Percentiles rank a stretch among this genome's conserved stretches.
phyloP scores from a whole-genome alignment of 2,113 vertebrate genomes.

The Vombatus ursinus region DNA sequence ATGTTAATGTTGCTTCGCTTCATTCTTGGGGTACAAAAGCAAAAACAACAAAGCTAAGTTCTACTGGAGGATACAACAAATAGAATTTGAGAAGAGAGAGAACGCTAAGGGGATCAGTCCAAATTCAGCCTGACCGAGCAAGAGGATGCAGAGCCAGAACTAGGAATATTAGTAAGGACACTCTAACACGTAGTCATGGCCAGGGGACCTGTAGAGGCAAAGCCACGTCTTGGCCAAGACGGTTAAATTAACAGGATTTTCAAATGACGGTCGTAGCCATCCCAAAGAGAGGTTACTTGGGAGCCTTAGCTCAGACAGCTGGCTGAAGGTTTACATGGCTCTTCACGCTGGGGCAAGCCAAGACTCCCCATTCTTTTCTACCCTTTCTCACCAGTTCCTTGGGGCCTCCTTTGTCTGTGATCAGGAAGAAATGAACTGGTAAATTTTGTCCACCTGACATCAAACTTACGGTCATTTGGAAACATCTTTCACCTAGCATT shows the following conservation, averaged over 20 bases:
- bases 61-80: not conserved
- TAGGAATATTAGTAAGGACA: not conserved
- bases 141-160: not conserved
- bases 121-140: not conserved
- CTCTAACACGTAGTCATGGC: not conserved
- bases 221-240: not conserved
- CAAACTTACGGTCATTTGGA: not conserved
- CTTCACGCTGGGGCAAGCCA: not conserved
- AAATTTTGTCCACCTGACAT: not conserved
- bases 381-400: not conserved
- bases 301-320: not conserved
- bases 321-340: not conserved
- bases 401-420: not conserved
- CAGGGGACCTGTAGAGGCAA: too few relatives aligned
- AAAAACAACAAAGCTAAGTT: too few relatives aligned
- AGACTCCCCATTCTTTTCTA: too few relatives aligned
- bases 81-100: not conserved
- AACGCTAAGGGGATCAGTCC: not conserved
- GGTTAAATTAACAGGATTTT: not conserved
- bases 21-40: too few relatives aligned
- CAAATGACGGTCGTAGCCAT: not conserved
- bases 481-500: not conserved
- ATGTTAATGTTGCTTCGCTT: too few relatives aligned
- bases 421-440: not conserved
- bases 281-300: not conserved